phyloP scores from a whole-genome alignment of 2,797 vertebrate species.

The Oreortyx pictus region DNA sequence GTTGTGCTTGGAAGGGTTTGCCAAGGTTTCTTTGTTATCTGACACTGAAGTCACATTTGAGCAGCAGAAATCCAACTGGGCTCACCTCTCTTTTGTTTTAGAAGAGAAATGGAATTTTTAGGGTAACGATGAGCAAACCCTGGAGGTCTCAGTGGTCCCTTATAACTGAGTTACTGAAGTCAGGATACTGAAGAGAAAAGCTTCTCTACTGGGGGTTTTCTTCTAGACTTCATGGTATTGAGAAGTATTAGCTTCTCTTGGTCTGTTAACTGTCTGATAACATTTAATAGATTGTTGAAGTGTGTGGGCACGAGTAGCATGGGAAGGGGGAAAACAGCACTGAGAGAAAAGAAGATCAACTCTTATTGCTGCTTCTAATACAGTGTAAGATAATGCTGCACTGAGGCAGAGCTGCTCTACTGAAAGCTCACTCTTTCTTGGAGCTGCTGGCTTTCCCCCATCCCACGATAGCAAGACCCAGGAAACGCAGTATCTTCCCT shows the following conservation, averaged over 20 bases:
- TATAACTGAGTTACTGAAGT: background rate
- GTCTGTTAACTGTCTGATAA: conserved; percentile 7
- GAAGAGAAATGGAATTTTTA: background rate
- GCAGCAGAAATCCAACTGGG: background rate
- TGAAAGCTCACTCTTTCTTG: background rate
- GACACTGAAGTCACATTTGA: background rate
- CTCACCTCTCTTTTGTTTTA: background rate
- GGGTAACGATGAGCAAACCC: background rate
- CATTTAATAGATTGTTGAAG: background rate
- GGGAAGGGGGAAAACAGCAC: background rate
- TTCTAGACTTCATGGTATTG: background rate
- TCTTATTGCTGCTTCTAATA: background rate
- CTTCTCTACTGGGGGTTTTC: background rate
- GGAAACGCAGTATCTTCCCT: background rate
- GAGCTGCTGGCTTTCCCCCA: background rate
- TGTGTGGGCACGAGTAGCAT: background rate
- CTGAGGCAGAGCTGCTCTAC: background rate
- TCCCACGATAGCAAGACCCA: background rate
- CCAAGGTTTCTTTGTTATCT: background rate
- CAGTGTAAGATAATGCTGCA: background rate
- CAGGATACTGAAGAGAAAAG: background rate
- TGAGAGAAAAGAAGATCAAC: background rate
- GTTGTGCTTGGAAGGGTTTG: background rate
- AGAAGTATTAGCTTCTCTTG: background rate
- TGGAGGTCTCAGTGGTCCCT: background rate